Evolutionary conservation across 2,797 vertebrate genomes (phyloP), one percentile per base, ranked within the genome.

Genomic region (Arctocebus calabarensis): DNA sequence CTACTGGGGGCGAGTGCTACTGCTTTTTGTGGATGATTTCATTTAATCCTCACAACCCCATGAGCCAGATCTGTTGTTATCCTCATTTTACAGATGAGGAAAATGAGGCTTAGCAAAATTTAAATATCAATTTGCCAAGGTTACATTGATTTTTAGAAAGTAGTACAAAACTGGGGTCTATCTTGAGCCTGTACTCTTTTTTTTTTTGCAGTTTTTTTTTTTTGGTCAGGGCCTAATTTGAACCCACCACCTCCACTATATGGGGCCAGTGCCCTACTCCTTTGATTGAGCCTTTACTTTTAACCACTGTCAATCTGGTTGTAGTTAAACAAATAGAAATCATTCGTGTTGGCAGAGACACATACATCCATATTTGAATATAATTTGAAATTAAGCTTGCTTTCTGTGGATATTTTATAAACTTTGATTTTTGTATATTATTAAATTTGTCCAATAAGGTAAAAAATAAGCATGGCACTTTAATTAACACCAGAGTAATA

Each of bases 331-430:
- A 37, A 84, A 62, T 94, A n/a, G 81, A 94, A 94, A n/a, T 81
- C 17, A 75, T 85, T 84, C 86, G 32, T 86, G 19, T 82, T 59
- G 84, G 70, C 86, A 87, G 96, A 88, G 77, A 70, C 59, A 48
- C 20, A 68, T 73, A 57, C 20, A 68, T 77, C 59, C 29, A 78
- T 55, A 70, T 93, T 84, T 97, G 10, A 23, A 81, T 8, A 66
- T 93, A 84, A 48, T 5, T 78, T 95, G 27, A 61, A 87, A 77
- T 92, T 78, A 75, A 86, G 75, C 19, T 88, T 87, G 37, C 48
- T 94, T n/a, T 94, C 14, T 91, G 22, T 81, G 71, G 59, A 55
- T 77, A 55, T 83, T 83, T 95, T 92, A 32, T 95, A 94, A 94
- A 55, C 22, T 7, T 88, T 92, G 45, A 48, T 85, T 96, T 96